A percentile compares a stretch with the other conserved stretches of the same genome.
phyloP scores from a whole-genome alignment of 2,113 vertebrate genomes.

The Ginglymostoma cirratum region DNA sequence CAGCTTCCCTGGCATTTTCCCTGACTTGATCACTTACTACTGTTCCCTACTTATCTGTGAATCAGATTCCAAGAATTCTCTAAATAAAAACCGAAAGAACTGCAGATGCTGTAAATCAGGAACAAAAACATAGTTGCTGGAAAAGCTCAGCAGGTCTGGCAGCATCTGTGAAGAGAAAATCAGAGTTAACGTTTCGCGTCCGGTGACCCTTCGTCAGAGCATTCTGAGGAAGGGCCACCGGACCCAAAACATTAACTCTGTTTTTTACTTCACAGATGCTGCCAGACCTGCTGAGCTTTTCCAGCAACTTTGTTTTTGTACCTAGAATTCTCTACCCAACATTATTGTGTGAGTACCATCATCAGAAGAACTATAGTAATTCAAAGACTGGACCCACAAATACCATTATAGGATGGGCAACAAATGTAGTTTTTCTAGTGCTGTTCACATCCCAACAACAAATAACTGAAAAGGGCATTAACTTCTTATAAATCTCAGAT shows the following conservation, averaged over 20 bases:
- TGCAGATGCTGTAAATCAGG: too few species aligned
- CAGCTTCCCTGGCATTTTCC: not conserved
- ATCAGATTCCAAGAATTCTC: not conserved
- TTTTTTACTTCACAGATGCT: too few species aligned
- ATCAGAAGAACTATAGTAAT: not conserved
- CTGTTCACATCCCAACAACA: not conserved
- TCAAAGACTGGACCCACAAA: not conserved
- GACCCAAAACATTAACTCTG: too few species aligned
- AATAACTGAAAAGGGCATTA: not conserved
- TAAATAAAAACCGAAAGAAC: too few species aligned
- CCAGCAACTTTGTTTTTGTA: too few species aligned
- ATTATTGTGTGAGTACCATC: not conserved
- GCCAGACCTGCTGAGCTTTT: too few species aligned
- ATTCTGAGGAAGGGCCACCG: too few species aligned
- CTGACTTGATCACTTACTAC: not conserved
- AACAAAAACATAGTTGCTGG: too few species aligned
- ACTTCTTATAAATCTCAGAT: not conserved
- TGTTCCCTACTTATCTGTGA: not conserved
- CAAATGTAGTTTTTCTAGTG: not conserved
- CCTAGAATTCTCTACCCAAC: not conserved
- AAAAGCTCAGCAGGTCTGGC: too few species aligned
- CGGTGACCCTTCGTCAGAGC: too few species aligned
- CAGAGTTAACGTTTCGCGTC: too few species aligned
- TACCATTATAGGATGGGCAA: not conserved
- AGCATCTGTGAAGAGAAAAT: too few species aligned